Evolutionary conservation across 1,140 invertebrate genomes (phyloP), one percentile per base, ranked within the genome.

Genomic region (Drosophila sechellia): DNA sequence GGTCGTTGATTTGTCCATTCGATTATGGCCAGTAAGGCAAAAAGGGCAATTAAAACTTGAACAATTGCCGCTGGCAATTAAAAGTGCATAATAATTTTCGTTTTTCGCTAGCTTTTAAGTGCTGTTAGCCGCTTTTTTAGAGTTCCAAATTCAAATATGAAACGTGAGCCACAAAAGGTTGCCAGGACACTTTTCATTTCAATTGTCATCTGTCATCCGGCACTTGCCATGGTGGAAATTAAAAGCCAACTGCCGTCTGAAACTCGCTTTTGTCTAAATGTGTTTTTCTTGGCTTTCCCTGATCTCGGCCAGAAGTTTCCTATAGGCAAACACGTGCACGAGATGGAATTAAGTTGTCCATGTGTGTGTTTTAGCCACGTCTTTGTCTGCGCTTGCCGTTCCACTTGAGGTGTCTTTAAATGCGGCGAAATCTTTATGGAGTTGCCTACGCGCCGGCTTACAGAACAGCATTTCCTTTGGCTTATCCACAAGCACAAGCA

Each of bases 331-430:
- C 83, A 87, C 79, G 83, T 87, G 83, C 71, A 68, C 57, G 48
- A 75, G 53, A 60, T 60, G 79, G 68, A 61, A 81, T 86, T 66
- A 81, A 80, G 69, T 74, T 77, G 79, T 81, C 63, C 76, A 65
- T 73, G 71, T 74, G 72, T 64, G 72, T 59, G 22, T 56, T 39
- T 15, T 22, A 22, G 15, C 42, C 6, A 8, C 20, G 45, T 39
- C 46, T 39, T 45, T 40, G 45, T 73, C 54, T 69, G 42, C 75
- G 74, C 74, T 53, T 68, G 78, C 64, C 64, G 81, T 89, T 87
- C 84, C 83, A 89, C 83, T 89, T 71, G 84, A 87, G 84, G 84
- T 87, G 83, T 89, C 79, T 89, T 87, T 89, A 84, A 87, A 83
- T 83, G 83, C 72, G 83, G 77, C 68, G 66, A 87, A 78, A 84